Percentiles rank a stretch among this genome's conserved stretches.
Conservation (phyloP, 2,113 vertebrate genomes). For the Hyaena hyaena region DNA sequence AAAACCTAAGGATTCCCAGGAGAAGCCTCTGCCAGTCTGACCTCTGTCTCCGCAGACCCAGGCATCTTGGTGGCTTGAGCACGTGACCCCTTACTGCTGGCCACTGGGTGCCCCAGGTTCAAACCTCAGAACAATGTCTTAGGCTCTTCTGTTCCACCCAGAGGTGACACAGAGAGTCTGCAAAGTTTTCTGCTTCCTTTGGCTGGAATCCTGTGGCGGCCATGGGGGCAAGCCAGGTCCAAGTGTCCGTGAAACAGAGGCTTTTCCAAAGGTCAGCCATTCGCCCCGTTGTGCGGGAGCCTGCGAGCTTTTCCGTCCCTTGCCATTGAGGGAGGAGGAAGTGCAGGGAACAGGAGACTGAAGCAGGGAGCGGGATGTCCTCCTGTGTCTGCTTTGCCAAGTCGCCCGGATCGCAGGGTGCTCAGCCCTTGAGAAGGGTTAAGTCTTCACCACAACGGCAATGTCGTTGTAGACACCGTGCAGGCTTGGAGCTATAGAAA, state of each 20-base stretch:
- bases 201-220: neutral
- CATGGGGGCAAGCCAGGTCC: neutral
- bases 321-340: neutral
- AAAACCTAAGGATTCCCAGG: neutral
- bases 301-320: neutral
- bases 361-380: rapidly evolving
- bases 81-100: neutral
- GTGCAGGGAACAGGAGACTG: neutral
- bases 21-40: neutral
- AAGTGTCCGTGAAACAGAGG: neutral
- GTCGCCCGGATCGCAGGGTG: neutral
- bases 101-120: neutral
- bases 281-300: neutral
- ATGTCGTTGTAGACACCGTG: too few species aligned
- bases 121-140: neutral
- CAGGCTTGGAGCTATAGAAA: constrained; percentile 23
- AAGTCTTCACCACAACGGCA: neutral
- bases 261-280: neutral
- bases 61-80: neutral
- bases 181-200: neutral
- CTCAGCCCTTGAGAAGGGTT: neutral
- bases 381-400: neutral
- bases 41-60: neutral
- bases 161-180: neutral
- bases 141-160: neutral